Evolutionary conservation across 2,888 invertebrate species (phyloP), one percentile per base, ranked within the genome.

Genomic region (Melieria omissa): DNA sequence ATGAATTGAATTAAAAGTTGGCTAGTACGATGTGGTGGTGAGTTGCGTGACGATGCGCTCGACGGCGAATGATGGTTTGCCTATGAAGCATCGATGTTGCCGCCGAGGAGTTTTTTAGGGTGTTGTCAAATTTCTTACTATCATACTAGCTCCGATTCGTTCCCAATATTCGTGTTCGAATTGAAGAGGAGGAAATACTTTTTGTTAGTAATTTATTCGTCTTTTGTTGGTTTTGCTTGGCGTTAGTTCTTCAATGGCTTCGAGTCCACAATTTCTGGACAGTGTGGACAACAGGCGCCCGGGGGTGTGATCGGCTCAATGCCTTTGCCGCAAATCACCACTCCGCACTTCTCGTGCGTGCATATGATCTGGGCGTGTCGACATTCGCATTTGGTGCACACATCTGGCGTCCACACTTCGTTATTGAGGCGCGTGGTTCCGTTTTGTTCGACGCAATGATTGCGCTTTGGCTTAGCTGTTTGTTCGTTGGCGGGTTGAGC

Each of bases 341-440:
- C 80, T 7, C 86, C 84, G 75, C 89, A 89, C 70, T 84, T 85
- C 72, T 88, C 84, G 65, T 84, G 86, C 73, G 86, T 83, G 72
- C 89, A 89, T 49, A 86, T 88, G 5, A 89, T 84, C 77, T 88
- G 88, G 14, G 84, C 85, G 70, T 86, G 86, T 82, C 87, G 85
- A 74, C 89, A 89, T 74, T 85, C 84, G 76, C 89, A 89, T 71
- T 86, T 85, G 62, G 88, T 89, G 78, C 89, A 89, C n/a, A n/a
- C 60, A 76, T 89, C 88, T 71, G 83, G 83, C 6, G 84, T 80
- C 89, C 89, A 89, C 55, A 84, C 81, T 77, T 89, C 89, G 71
- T 88, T 88, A 78, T 88, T 87, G 62, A 86, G 78, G 54, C 88
- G 84, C 62, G 85, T 84, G 54, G 81, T 85, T 16, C 87, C 88